phyloP scores from a whole-genome alignment of 2,113 vertebrate species.

The Lampris megalopsis region DNA sequence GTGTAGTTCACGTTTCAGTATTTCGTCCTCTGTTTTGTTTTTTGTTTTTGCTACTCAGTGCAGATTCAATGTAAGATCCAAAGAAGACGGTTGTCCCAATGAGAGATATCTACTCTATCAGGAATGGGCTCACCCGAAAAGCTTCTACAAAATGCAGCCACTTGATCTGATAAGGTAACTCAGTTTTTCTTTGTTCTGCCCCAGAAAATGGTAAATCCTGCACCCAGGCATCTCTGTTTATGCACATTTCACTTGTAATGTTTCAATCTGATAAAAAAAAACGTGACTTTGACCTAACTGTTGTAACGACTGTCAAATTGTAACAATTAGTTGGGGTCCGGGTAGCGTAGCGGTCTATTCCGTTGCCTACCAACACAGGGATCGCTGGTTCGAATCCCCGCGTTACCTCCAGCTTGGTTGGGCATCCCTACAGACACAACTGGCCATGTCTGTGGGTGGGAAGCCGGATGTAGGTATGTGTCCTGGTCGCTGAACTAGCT shows the following conservation, averaged over 20 bases:
- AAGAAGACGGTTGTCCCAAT: slow-evolving; percentile 82
- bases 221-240: neutral
- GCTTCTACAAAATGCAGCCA: slow-evolving; percentile 93
- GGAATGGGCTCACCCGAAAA: slow-evolving; percentile 93
- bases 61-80: slow-evolving; percentile 83
- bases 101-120: slow-evolving; percentile 89
- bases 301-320: too few relatives aligned
- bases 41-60: slow-evolving; percentile 75
- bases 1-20: neutral
- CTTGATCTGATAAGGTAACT: slow-evolving; percentile 91
- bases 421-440: too few relatives aligned
- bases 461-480: too few relatives aligned
- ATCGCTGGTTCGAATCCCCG: too few relatives aligned
- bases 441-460: too few relatives aligned
- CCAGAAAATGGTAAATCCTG: neutral
- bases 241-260: neutral
- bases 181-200: neutral
- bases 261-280: neutral
- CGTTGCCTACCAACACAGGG: too few relatives aligned
- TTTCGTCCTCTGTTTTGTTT: neutral
- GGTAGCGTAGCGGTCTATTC: too few relatives aligned
- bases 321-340: too few relatives aligned
- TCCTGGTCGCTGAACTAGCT: too few relatives aligned
- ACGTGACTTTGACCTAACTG: neutral
- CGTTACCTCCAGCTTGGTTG: too few relatives aligned